Conservation (phyloP, 2,797 vertebrate species). For the Champsocephalus esox region DNA sequence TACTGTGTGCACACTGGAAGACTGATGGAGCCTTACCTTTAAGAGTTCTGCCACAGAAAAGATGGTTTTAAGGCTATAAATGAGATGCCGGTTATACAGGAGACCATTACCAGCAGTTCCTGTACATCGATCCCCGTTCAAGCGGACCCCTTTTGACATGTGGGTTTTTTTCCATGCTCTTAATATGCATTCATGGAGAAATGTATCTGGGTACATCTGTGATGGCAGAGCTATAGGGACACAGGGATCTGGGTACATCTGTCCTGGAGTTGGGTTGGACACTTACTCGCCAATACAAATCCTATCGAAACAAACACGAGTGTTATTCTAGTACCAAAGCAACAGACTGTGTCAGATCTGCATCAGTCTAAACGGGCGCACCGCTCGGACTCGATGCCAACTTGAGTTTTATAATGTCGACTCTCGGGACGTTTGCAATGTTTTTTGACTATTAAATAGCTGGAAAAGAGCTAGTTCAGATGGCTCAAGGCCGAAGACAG, state of each 20-base stretch:
- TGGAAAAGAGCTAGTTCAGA: conserved; percentile 10
- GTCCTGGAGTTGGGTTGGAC: conserved; percentile 22
- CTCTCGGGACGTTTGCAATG: conserved; percentile 32
- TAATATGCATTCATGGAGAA: conserved; percentile 69
- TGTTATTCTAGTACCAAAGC: conserved; percentile 76
- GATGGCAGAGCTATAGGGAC: conserved; percentile 22
- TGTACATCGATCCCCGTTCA: conserved; percentile 44
- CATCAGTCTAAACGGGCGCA: conserved; percentile 39
- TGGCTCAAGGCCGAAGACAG: neutral
- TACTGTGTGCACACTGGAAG: conserved; percentile 30
- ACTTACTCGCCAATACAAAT: conserved; percentile 20
- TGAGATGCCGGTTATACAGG: conserved; percentile 31
- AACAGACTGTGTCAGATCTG: conserved; percentile 57
- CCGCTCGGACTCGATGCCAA: conserved; percentile 28
- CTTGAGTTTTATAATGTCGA: conserved; percentile 28
- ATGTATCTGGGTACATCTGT: no score
- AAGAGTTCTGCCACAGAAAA: conserved; percentile 22
- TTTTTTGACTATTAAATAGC: neutral
- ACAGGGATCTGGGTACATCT: conserved; percentile 14
- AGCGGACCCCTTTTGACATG: conserved; percentile 34
- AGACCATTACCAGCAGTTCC: conserved; percentile 67
- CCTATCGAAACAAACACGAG: conserved; percentile 8
- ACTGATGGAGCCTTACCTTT: conserved; percentile 48
- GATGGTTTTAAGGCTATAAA: conserved; percentile 11
- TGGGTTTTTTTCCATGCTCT: conserved; percentile 38